phyloP scores from a whole-genome alignment of 1,140 invertebrate genomes.

The Diachasma alloeum region DNA sequence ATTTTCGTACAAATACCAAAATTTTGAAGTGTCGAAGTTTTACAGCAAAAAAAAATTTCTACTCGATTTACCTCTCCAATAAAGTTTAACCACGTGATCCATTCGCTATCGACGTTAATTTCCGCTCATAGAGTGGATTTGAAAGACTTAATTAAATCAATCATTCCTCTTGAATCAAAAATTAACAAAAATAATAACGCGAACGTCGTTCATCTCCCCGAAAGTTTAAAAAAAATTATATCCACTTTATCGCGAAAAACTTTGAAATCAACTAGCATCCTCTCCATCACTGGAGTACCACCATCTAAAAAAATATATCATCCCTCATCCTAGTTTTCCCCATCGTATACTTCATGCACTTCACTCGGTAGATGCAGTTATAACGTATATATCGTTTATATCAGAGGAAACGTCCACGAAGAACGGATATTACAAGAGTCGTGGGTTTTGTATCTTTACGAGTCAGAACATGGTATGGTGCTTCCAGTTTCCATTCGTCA shows the following conservation, averaged over 20 bases:
- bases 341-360: not conserved
- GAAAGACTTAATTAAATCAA: no score
- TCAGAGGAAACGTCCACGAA: constrained; percentile 9
- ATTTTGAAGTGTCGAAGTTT: no score
- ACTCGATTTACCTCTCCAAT: no score
- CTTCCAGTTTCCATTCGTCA: constrained; percentile 26
- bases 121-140: no score
- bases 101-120: no score
- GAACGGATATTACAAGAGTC: constrained; percentile 26
- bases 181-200: not conserved
- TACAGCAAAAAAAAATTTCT: no score
- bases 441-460: constrained; percentile 24
- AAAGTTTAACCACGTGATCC: no score
- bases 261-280: not conserved
- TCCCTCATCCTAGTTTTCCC: not conserved
- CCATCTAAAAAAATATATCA: not conserved
- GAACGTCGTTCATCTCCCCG: not conserved
- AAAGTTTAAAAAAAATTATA: not conserved
- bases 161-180: not conserved
- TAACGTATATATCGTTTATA: constrained; percentile 17
- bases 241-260: not conserved
- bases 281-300: not conserved
- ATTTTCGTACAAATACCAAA: no score
- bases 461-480: not conserved
- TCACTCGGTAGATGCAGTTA: not conserved